Evolutionary conservation across 2,797 vertebrate genomes (phyloP).

Genomic region (Cossypha polioptera): DNA sequence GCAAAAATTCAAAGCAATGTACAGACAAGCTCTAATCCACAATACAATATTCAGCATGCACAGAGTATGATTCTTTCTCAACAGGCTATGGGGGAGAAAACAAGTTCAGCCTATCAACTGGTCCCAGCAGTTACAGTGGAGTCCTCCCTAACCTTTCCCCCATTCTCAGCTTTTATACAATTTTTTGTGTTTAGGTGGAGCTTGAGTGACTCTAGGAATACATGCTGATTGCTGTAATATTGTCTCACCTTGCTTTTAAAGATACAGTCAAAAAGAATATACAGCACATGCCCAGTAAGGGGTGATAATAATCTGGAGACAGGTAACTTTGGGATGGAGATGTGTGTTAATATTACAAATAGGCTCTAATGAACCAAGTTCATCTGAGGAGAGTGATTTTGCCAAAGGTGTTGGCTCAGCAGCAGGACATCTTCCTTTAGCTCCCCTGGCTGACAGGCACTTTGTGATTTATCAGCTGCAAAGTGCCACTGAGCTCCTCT

Average conservation of each 20-base stretch:
- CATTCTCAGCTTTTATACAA: neutral
- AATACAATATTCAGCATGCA: neutral
- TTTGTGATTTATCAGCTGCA: neutral
- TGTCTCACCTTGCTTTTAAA: neutral
- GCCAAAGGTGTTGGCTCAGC: neutral
- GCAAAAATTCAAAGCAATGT: neutral
- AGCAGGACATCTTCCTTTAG: neutral
- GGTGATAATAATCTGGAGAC: neutral
- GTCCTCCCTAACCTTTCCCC: no score
- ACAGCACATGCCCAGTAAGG: neutral
- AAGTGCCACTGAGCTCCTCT: neutral
- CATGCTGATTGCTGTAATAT: neutral
- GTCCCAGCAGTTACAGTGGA: no score
- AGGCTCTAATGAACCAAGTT: neutral
- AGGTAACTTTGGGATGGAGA: neutral
- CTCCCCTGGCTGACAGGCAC: rapidly evolving
- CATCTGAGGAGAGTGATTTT: neutral
- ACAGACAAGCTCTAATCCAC: neutral
- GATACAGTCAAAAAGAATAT: neutral
- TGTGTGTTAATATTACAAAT: neutral
- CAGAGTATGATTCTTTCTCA: neutral
- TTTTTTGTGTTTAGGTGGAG: neutral
- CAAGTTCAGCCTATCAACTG: neutral
- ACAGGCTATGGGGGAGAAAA: rapidly evolving
- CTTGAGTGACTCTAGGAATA: neutral